Base-by-base conservation (phyloP, 2,888 invertebrate genomes). In the Dolomedes plantarius region DNA sequence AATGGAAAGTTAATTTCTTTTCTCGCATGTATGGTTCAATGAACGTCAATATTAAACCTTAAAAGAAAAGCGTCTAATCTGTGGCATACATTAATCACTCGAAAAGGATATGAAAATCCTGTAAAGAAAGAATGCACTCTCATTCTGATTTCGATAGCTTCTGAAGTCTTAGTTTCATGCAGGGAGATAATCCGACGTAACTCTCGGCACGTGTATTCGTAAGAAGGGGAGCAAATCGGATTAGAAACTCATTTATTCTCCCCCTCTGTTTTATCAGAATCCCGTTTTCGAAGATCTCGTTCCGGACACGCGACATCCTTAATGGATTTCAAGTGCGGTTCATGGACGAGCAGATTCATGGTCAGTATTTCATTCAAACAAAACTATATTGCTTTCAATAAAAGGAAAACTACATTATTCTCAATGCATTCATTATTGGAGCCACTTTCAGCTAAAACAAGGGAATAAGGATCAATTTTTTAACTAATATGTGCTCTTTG, bases 221-320 rank as follows among this genome's bases (percentile, higher is more conserved):
- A 41, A 71, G 41, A 41, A 9, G 46, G 69, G 28, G 28, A 41
- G 41, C 7, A 39, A 71, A 71, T 71, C 46, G 46, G 69, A 71
- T 71, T 71, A 71, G 41, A 71, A 41, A 71, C 41, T 71, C 69
- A 71, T 71, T 71, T 71, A 41, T 28, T 46, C 36, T 28, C 69
- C 69, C 67, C 41, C 19, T 36, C 28, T n/a, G 67, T 31, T 67
- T 67, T 67, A 67, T 67, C 67, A 7, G 9, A 36, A 29, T 31
- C 13, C 13, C 28, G 31, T 31, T 65, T 19, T 31, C 28, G 29
- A 31, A 31, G 19, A 28, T 67, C 67, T 19, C 67, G 32, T 67
- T 31, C 19, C 16, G 23, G 67, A 67, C 67, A 67, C 36, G 19
- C 11, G 31, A 19, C 67, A 11, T 9, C 6, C 36, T n/a, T 67